A percentile compares a stretch with the other conserved stretches of the same genome.
Conservation (phyloP, 2,113 vertebrate genomes). For the Dicrurus megarhynchus region DNA sequence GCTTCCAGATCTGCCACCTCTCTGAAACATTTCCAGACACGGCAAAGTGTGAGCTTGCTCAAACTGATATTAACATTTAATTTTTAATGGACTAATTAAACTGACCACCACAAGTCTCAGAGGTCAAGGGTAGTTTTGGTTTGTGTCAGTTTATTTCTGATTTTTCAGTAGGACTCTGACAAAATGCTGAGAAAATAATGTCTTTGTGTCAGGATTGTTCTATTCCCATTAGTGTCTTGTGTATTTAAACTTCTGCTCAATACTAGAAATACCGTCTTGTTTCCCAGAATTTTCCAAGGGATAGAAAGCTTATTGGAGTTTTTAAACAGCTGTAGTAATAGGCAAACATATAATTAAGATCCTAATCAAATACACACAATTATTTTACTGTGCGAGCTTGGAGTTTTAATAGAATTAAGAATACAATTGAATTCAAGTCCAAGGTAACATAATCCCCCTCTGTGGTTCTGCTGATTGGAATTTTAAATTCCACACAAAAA, state of each 20-base stretch:
- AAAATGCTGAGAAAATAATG: background rate
- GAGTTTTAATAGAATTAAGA: slow-evolving; percentile 16
- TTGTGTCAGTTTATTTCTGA: background rate
- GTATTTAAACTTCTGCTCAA: background rate
- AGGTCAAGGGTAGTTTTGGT: background rate
- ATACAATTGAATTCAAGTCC: background rate
- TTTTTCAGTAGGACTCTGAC: background rate
- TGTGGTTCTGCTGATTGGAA: background rate
- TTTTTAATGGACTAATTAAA: background rate
- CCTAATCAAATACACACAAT: slow-evolving; percentile 14
- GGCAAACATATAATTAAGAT: slow-evolving; percentile 12
- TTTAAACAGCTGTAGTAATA: background rate
- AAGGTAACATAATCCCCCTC: background rate
- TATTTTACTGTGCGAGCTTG: background rate
- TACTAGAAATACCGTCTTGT: background rate
- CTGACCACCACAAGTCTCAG: background rate
- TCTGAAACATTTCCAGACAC: accelerated
- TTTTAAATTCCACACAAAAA: background rate
- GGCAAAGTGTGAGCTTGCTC: background rate
- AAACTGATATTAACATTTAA: background rate
- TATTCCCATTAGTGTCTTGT: background rate
- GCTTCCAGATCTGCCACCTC: background rate
- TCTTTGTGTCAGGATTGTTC: background rate
- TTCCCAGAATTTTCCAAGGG: background rate
- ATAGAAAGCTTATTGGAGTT: background rate